Conservation (phyloP, 1,140 invertebrate genomes). For the Sycophila sp. region DNA sequence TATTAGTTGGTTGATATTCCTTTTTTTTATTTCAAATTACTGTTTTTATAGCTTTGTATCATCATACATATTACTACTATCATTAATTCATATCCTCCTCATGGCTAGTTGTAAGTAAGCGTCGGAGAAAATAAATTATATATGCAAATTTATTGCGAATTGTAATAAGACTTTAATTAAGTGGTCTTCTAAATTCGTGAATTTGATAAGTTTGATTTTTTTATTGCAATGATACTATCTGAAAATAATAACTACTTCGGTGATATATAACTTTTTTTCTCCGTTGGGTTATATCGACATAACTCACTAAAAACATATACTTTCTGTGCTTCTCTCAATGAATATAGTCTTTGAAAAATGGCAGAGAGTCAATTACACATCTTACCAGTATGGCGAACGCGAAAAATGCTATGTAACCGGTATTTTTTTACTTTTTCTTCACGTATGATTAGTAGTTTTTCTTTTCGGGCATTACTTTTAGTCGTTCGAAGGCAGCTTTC, state of each 20-base stretch:
- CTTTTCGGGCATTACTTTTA: conserved; percentile 87
- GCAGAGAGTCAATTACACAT: conserved; percentile 11
- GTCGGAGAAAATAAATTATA: not conserved
- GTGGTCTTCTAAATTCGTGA: not conserved
- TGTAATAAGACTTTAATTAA: not conserved
- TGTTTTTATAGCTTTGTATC: not conserved
- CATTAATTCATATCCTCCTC: not conserved
- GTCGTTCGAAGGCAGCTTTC: conserved; percentile 88
- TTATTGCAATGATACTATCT: no score
- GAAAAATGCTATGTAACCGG: conserved; percentile 20
- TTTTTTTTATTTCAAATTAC: not conserved
- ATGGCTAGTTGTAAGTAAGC: not conserved
- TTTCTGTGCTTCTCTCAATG: not conserved
- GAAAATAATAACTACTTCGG: no score
- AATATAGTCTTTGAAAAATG: conserved; percentile 8
- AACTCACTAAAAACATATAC: not conserved
- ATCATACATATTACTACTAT: not conserved
- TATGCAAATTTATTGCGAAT: not conserved
- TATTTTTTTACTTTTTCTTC: conserved; percentile 3
- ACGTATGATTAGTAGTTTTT: conserved; percentile 29
- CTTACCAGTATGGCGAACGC: conserved; percentile 1
- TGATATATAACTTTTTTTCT: conserved; percentile 15
- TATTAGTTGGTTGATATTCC: not conserved
- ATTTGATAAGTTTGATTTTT: no score
- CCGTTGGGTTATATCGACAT: not conserved